Conservation (phyloP, 2,888 invertebrate species). For the Urechis unicinctus region DNA sequence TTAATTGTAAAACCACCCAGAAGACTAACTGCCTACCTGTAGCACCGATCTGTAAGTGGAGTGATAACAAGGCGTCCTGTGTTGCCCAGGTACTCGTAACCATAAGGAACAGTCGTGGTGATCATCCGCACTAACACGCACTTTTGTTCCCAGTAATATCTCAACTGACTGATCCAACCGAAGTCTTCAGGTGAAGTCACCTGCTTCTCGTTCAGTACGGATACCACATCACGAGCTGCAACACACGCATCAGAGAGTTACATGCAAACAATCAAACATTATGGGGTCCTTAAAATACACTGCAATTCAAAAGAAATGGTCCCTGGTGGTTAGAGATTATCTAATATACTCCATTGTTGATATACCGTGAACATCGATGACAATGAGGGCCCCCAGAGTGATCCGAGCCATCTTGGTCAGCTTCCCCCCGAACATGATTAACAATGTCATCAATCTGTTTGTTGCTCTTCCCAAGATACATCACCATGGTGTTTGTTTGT, state of each 20-base stretch:
- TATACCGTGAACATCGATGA: slow-evolving; percentile 50
- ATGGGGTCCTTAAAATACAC: not conserved
- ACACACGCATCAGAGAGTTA: not conserved
- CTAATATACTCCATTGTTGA: not conserved
- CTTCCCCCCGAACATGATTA: slow-evolving; percentile 43
- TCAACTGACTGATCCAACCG: slow-evolving; percentile 48
- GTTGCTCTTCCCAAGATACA: slow-evolving; percentile 42
- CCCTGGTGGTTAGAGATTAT: no score
- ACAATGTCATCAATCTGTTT: slow-evolving; percentile 47
- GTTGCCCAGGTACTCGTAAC: slow-evolving; percentile 50
- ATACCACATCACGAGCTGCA: slow-evolving; percentile 48
- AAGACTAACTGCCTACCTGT: no score
- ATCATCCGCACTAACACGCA: slow-evolving; percentile 44
- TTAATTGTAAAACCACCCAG: no score
- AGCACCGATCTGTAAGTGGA: slow-evolving; percentile 50
- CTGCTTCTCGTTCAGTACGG: slow-evolving; percentile 28
- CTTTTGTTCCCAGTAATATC: slow-evolving; percentile 47
- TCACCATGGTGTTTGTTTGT: slow-evolving; percentile 18
- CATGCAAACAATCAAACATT: not conserved
- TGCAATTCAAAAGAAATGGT: not conserved
- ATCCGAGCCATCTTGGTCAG: slow-evolving; percentile 47
- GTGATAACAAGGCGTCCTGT: slow-evolving; percentile 49
- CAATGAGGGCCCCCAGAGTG: slow-evolving; percentile 48
- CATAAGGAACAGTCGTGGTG: slow-evolving; percentile 48
- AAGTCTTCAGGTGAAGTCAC: slow-evolving; percentile 39